Base-by-base conservation (phyloP, 2,888 invertebrate genomes). In the Melitaea athalia region DNA sequence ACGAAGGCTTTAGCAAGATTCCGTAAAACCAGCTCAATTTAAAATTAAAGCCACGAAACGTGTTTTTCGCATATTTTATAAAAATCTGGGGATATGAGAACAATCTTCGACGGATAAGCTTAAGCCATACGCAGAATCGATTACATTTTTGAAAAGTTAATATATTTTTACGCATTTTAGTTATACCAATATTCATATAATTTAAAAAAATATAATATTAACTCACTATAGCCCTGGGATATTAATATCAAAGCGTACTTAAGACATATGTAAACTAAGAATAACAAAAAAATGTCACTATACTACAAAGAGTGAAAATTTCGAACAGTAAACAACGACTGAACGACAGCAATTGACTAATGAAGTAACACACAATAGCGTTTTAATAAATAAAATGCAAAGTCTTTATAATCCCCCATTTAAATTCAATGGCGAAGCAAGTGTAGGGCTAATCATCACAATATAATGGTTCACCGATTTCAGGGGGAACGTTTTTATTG, bases 11-110 rank as follows among this genome's bases (percentile, higher is more conserved):
- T 89, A 81, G 82, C 76, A 88, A 91, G 92, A 92, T 89, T 88
- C 83, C 86, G 84, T 86, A 86, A 87, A 91, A 92, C 87, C 92
- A 84, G 88, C 91, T 91, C 92, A 92, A 92, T 93, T 92, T 92
- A 92, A 93, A 93, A 92, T 92, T 91, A 92, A 92, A 93, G 92
- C 92, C 92, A 91, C 87, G 88, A 92, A 92, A 93, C 92, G 92
- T 93, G 92, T 92, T 92, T 91, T 92, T 91, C 90, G 87, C 85
- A 82, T 90, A 91, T 91, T 92, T 92, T 92, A 90, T 92, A 92
- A 92, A 92, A 92, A 89, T 91, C 87, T 85, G 81, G 85, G 89
- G 88, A 89, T 92, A 87, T 87, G 83, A 74, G 87, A 85, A 89
- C 91, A 91, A 92, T 92, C 92, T 92, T 91, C 88, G 84, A 78